These are phyloP conservation scores for Drosophila fungiperda DNA, from an alignment of 2,888 invertebrate genomes.

Conservation along the genomic window DNA sequence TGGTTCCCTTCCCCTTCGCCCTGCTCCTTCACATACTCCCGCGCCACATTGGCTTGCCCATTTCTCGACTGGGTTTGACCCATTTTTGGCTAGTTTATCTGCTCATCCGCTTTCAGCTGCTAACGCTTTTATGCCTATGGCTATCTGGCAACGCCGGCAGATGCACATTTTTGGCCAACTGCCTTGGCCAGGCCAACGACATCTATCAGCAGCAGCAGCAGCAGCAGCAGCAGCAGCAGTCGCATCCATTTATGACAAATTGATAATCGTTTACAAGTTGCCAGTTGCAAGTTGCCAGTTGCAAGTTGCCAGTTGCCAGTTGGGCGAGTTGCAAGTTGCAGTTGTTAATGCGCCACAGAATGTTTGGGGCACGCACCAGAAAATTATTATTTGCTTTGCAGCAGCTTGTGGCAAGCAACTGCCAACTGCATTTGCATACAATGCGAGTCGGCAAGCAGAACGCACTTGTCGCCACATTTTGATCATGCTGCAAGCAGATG, in stretches of 20 bases:
- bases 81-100: conserved; percentile 62
- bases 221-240: conserved; percentile 50
- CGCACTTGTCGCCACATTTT: conserved; percentile 56
- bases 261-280: conserved; percentile 76
- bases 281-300: conserved; percentile 14
- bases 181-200: conserved; percentile 32
- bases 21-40: too few relatives aligned
- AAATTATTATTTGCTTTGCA: conserved; percentile 28
- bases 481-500: conserved; percentile 29
- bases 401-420: conserved; percentile 15
- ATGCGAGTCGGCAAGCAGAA: conserved; percentile 41
- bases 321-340: conserved; percentile 15
- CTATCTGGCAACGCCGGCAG: conserved; percentile 36
- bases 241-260: conserved; percentile 76
- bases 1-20: background rate
- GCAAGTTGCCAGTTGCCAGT: conserved; percentile 26
- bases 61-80: conserved; percentile 47
- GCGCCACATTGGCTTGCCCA: background rate
- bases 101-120: background rate
- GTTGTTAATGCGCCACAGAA: conserved; percentile 16
- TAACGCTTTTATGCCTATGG: conserved; percentile 59
- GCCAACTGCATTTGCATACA: conserved; percentile 66
- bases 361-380: conserved; percentile 73
- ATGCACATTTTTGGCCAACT: conserved; percentile 64
- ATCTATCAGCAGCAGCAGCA: background rate